phyloP scores from a whole-genome alignment of 64 coral and sea anemone species.

The Acropora yongei region DNA sequence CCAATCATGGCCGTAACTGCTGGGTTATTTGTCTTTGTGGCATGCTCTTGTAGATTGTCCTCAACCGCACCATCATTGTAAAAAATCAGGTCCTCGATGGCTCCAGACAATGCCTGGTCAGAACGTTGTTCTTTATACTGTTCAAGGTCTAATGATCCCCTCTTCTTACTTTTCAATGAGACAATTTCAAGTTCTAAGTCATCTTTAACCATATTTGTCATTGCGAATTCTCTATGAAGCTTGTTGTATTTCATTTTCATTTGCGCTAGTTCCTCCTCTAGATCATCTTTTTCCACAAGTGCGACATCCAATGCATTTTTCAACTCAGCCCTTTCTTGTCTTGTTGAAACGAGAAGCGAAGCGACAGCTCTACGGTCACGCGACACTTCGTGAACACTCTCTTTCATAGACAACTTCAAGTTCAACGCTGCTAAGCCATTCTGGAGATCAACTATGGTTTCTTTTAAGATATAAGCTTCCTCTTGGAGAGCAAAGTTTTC shows the following conservation, averaged over 20 bases:
- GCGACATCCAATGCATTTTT: conserved; percentile 60
- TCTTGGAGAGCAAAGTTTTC: conserved; percentile 58
- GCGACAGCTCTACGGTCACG: conserved; percentile 73
- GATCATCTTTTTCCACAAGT: conserved; percentile 77
- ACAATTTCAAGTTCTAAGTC: conserved; percentile 65
- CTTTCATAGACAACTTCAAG: conserved; percentile 83
- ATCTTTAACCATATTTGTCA: conserved; percentile 52
- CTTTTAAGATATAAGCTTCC: conserved; percentile 67
- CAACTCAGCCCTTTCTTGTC: conserved; percentile 86
- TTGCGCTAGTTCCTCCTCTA: conserved; percentile 68
- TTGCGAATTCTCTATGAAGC: conserved; percentile 73
- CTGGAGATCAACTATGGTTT: conserved; percentile 74
- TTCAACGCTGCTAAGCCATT: conserved; percentile 70
- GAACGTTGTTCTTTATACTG: neutral
- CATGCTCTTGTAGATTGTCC: neutral
- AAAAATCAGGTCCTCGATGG: neutral
- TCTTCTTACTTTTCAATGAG: neutral
- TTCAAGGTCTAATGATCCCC: neutral
- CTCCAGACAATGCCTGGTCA: neutral
- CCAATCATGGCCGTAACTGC: too few relatives aligned
- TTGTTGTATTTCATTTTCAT: conserved; percentile 63
- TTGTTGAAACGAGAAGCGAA: conserved; percentile 81
- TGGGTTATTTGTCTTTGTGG: neutral
- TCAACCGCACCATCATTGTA: neutral
- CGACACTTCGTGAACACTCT: conserved; percentile 34